Base-by-base conservation (phyloP, 2,113 vertebrate genomes). In the Equus przewalskii region DNA sequence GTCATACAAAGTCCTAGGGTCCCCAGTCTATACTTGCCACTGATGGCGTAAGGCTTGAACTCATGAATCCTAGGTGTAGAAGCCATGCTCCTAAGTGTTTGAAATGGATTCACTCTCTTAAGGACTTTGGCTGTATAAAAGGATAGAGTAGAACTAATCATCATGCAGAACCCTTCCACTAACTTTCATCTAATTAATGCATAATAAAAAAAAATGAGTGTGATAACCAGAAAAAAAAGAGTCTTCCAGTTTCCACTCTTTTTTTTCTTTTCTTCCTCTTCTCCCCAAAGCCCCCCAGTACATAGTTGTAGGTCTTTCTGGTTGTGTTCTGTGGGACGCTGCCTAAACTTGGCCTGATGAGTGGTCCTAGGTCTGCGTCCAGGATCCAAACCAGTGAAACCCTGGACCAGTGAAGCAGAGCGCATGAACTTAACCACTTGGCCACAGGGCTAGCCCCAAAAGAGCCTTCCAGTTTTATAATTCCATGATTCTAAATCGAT, bases 131-230 rank as follows among this genome's bases (percentile, higher is more conserved):
- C 28, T 21, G 15, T 33, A 14, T 28, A 36, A 65, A 73, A 76
- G 36, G 14, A 33, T 65, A 51, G 46, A 13, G 3, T 33, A 24
- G 36, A 7, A 82, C 58, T 58, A 58, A 41, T 64, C 26, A 67
- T 54, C 80, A 24, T 84, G 51, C 41, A 67, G 84, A 72, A 44
- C 33, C 16, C 24, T 28, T 67, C 15, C 58, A 70, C 51, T 82
- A 56, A 62, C 62, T 93, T 83, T 79, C 44, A 58, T 62, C 3
- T 62, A 94, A 91, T 82, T 93, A 84, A 96, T 93, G 28, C 67
- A 87, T 44, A 94, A 93, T 96, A 83, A 90, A 96, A 96, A 94
- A 69, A 64, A 90, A 33, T 78, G 87, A 84, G 80, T 84, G 56
- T 84, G 44, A 26, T 94, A 85, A 91, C 24, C 51, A 89, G 28